A percentile compares a stretch with the other conserved stretches of the same genome.
These are phyloP conservation scores for Gallinago solitaria DNA, from an alignment of 2,797 vertebrate genomes.

Conservation along the genomic window DNA sequence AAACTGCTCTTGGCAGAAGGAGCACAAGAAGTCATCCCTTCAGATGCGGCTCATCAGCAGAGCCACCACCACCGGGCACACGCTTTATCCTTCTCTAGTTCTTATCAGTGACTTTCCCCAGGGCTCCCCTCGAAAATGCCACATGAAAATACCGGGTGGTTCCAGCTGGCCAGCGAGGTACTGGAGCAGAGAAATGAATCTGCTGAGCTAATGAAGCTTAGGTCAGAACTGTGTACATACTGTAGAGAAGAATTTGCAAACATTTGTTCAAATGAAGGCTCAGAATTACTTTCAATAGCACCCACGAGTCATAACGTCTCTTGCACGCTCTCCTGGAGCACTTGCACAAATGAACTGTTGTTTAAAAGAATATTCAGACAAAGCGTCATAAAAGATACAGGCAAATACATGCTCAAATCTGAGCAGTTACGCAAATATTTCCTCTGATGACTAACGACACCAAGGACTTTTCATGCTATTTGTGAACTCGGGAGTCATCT, in stretches of 20 bases:
- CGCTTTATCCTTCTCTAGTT: neutral
- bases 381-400: neutral
- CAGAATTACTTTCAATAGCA: neutral
- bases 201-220: constrained; percentile 40
- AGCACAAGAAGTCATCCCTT: neutral
- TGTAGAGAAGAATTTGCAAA: constrained; percentile 30
- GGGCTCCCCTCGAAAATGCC: neutral
- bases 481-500: neutral
- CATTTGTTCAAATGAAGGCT: constrained; percentile 30
- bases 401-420: constrained; percentile 17
- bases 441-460: constrained; percentile 23
- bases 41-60: neutral
- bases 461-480: neutral
- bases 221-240: constrained; percentile 8
- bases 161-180: constrained; percentile 7
- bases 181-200: constrained; percentile 15
- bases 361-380: neutral
- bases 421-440: constrained; percentile 27
- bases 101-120: neutral
- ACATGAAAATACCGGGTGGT: neutral
- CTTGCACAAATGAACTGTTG: neutral
- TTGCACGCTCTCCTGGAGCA: neutral
- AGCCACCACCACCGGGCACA: neutral
- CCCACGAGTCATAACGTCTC: neutral
- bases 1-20: neutral